Conservation (phyloP, 2,797 vertebrate species). For the Lophotriccus pileatus region DNA sequence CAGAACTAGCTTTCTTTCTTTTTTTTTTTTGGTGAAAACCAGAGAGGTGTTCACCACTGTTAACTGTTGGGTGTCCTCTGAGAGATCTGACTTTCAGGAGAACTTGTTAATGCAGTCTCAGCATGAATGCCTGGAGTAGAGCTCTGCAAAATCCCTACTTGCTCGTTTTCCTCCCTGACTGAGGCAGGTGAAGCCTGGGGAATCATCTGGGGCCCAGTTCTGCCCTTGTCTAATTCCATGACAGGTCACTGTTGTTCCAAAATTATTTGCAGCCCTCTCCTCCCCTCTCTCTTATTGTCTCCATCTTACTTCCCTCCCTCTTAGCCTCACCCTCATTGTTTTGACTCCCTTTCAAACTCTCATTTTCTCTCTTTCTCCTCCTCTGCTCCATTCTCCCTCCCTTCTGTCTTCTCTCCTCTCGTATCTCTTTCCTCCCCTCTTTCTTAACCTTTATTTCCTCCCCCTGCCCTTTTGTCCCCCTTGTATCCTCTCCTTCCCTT, state of each 20-base stretch:
- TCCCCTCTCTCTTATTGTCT: neutral
- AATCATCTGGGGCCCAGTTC: neutral
- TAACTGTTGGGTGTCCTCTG: neutral
- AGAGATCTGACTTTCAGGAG: neutral
- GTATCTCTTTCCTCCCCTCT: neutral
- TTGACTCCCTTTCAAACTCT: neutral
- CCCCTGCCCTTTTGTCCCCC: accelerated
- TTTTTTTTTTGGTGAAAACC: neutral
- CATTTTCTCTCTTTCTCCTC: neutral
- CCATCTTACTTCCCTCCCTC: accelerated
- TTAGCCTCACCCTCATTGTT: neutral
- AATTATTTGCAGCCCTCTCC: neutral
- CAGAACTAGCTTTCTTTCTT: neutral
- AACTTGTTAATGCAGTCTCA: neutral
- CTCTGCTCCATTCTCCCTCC: neutral
- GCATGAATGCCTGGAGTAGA: neutral
- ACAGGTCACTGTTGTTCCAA: neutral
- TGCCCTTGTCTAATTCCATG: neutral
- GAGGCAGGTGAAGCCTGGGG: neutral
- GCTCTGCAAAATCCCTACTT: neutral
- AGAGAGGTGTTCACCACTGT: neutral
- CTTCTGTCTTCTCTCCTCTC: neutral
- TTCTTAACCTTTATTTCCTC: neutral
- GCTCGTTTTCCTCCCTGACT: neutral
- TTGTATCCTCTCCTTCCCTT: neutral